Evolutionary conservation across 2,113 vertebrate genomes (phyloP), one percentile per base, ranked within the genome.

Genomic region (Ia io): DNA sequence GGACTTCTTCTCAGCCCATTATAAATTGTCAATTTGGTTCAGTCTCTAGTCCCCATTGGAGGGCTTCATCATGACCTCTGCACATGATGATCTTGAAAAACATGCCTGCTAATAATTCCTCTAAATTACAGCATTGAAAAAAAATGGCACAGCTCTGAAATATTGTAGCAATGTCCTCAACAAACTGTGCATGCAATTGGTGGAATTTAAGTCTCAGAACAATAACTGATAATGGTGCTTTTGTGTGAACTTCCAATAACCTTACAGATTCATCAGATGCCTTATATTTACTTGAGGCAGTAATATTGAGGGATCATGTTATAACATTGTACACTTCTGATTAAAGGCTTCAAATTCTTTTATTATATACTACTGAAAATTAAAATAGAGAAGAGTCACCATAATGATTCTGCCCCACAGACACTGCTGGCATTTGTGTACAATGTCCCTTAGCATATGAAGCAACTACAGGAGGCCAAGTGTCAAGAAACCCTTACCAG

Each of bases 61-160:
- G 44, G 28, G 17, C 73, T 95, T 96, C 79, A 67, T 95, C 92
- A 80, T 53, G 84, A 94, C 79, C 77, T 90, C 84, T 83, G 32
- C 2, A 35, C 69, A 83, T 1, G 4, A 91, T 90, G 67, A 88
- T 93, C 88, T 93, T 97, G 84, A 69, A 85, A 70, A 85, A 59
- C 88, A 92, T 76, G 74, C 53, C 35, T 87, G 71, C 61, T 96
- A 95, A 96, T 95, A 94, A 97, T 83, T 96, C 67, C 77, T 95
- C 42, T 95, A 93, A 96, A 95, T 95, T 88, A 88, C 40, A 59
- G 49, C 67, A 93, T 82, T 67, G 40, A 79, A 84, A 92, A 92
- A 93, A 94, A 96, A 69, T 85, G 67, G 8, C 90, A 92, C 51
- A 94, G 70, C 71, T 92, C 76, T 67, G 80, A 88, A 93, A 83